Conservation (phyloP, 2,113 vertebrate species). For the Calypte anna region DNA sequence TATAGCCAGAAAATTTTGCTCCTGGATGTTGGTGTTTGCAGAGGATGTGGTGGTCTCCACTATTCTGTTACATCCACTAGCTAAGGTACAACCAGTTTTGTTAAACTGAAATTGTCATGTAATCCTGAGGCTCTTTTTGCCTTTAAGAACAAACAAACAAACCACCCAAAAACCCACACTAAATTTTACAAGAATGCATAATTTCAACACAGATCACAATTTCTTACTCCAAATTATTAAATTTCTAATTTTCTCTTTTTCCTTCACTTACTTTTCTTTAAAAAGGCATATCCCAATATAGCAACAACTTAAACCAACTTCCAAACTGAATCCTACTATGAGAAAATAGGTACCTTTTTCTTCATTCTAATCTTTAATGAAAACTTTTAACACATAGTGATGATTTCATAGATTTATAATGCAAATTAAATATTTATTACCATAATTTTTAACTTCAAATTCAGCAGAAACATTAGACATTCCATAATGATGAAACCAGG, state of each 20-base stretch:
- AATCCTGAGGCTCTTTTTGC: background rate
- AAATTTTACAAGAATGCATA: background rate
- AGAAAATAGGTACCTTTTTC: background rate
- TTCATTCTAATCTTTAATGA: background rate
- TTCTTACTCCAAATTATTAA: background rate
- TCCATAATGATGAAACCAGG: constrained; percentile 51
- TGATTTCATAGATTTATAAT: background rate
- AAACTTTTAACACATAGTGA: background rate
- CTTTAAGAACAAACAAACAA: background rate
- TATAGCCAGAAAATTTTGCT: background rate
- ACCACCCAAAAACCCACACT: background rate
- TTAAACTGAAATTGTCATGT: background rate
- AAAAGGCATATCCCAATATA: background rate
- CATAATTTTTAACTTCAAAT: constrained; percentile 77
- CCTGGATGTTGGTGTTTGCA: background rate
- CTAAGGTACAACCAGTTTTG: background rate
- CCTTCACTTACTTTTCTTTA: background rate
- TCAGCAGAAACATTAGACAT: constrained; percentile 67
- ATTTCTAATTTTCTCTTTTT: background rate
- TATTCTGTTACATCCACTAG: background rate
- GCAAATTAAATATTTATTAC: constrained; percentile 43
- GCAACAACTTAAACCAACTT: background rate
- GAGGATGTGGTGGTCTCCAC: background rate
- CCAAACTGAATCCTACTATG: background rate
- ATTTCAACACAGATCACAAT: background rate